Evolutionary conservation across 2,113 vertebrate genomes (phyloP).

Genomic region (Chaenogobius annularis): DNA sequence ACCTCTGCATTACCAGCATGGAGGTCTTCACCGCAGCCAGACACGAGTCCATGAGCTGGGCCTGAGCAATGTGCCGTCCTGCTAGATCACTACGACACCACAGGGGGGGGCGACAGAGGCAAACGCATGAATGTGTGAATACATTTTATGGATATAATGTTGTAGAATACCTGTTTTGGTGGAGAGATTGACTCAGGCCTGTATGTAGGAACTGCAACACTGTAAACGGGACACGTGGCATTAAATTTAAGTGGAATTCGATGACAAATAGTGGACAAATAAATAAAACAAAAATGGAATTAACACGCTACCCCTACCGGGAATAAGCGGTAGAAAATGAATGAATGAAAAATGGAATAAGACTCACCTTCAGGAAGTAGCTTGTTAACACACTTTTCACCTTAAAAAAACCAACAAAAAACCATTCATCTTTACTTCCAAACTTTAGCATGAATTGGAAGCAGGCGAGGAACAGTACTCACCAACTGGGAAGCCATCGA

Average conservation of each 20-base stretch:
- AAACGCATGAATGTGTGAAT: neutral
- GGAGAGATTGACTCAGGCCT: conserved; percentile 78
- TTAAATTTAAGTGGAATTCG: neutral
- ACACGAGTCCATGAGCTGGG: conserved; percentile 87
- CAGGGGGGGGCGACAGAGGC: conserved; percentile 47
- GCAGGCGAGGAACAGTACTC: conserved; percentile 2
- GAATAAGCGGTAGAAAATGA: no score
- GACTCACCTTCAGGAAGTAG: conserved; percentile 83
- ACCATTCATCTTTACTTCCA: neutral
- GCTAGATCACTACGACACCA: conserved; percentile 75
- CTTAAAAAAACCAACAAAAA: conserved; percentile 61
- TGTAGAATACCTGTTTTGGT: conserved; percentile 83
- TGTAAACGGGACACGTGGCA: conserved; percentile 60
- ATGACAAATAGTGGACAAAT: neutral
- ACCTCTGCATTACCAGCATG: conserved; percentile 86
- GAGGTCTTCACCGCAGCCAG: conserved; percentile 85
- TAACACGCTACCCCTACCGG: no score
- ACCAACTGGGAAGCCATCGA: conserved; percentile 89
- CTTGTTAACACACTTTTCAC: conserved; percentile 81
- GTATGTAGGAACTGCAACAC: conserved; percentile 87
- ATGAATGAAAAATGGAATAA: neutral
- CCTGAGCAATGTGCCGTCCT: conserved; percentile 86
- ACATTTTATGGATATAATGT: neutral
- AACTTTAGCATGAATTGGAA: neutral
- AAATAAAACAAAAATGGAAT: neutral